A percentile compares a stretch with the other conserved stretches of the same genome.
phyloP scores from a whole-genome alignment of 37 sponge, comb jelly and placozoan species.

The Chondrilla cf. caribensis region DNA sequence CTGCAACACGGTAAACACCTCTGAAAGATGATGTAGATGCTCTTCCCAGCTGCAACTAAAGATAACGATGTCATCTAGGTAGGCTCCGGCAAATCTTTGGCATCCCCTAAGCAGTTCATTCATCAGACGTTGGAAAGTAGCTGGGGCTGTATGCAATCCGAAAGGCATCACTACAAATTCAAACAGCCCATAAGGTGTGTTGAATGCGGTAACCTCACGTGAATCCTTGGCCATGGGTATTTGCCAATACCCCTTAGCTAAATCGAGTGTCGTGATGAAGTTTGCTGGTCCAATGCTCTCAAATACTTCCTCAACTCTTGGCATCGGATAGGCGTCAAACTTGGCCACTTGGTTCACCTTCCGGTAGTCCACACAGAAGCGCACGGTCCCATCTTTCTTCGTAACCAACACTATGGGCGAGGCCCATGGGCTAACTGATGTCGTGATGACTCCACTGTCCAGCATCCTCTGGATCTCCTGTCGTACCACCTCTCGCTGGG shows the following conservation, averaged over 20 bases:
- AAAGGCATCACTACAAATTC: conserved; percentile 64
- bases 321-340: conserved; percentile 67
- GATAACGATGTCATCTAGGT: conserved; percentile 40
- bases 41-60: conserved; percentile 31
- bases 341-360: conserved; percentile 44
- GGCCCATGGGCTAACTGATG: conserved; percentile 51
- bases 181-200: conserved; percentile 47
- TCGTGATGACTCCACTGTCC: conserved; percentile 32
- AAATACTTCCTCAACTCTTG: conserved; percentile 47
- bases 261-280: conserved; percentile 47
- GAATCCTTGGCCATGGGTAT: conserved; percentile 35
- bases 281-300: conserved; percentile 35
- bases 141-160: conserved; percentile 52
- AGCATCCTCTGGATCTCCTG: conserved; percentile 39
- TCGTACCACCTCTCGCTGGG: conserved; percentile 15
- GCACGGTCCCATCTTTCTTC: conserved; percentile 35
- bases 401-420: conserved; percentile 37
- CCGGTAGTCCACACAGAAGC: conserved; percentile 45
- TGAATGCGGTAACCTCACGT: conserved; percentile 40
- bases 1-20: conserved; percentile 9
- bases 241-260: conserved; percentile 68
- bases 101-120: conserved; percentile 13
- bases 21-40: conserved; percentile 33
- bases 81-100: conserved; percentile 2
- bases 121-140: conserved; percentile 42